Base-by-base conservation (phyloP, 2,113 vertebrate genomes). In the Panurus biarmicus region DNA sequence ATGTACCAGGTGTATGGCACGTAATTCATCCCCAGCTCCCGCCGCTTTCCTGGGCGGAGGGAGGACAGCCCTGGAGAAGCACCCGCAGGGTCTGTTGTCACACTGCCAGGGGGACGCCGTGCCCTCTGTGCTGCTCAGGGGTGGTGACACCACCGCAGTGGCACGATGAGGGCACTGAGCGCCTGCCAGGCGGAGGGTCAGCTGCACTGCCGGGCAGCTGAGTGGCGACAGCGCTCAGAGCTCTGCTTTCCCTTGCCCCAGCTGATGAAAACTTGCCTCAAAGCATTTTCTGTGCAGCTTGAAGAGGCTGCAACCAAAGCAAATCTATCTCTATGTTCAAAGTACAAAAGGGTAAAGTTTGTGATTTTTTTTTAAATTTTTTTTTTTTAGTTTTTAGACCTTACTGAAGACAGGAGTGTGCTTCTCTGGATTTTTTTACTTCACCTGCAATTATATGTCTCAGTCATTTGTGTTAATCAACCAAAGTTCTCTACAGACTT, bases 401-500 rank as follows among this genome's bases (percentile, higher is more conserved):
- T 96, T 96, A 96, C 92, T 91, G 85, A 96, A 95, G 91, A 86
- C 93, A 95, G 96, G 96, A 97, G 96, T 95, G 91, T 96, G 94
- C 96, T 98, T 97, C 96, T 98, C 96, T 96, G 96, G 97, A 97
- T 96, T 96, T 97, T 97, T 97, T 96, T 96, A 98, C 95, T 97
- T 98, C 94, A 97, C 96, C 97, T 98, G 96, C 96, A 25, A 97
- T 97, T 97, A 82, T 97, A 96, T 89, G 98, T 98, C 98, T 98
- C 95, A 97, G 96, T 98, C 97, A 95, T 99, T 98, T 98, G 98
- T 99, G 98, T 99, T 99, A 99, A 98, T 98, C 98, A 99, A 99
- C 98, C 99, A 99, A 99, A 99, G 99, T 98, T 99, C 98, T 99
- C 98, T 98, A 99, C 98, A 99, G 98, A 99, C 99, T 99, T 99